phyloP scores from a whole-genome alignment of 2,797 vertebrate species.

The Sparidentex hasta region DNA sequence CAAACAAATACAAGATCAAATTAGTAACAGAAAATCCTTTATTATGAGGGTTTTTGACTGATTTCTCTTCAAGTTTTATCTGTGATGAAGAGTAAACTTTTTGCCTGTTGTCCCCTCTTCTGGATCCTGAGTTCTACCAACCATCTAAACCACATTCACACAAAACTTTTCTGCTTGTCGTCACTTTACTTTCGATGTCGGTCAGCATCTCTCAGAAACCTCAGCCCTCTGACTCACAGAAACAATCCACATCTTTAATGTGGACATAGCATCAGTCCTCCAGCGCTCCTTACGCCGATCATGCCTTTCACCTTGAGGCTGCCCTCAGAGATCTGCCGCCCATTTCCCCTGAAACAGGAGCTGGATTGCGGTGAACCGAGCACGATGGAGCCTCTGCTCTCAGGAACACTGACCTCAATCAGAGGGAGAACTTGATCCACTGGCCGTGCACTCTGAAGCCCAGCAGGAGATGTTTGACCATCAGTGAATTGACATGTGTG shows the following conservation, averaged over 20 bases:
- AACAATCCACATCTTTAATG: constrained; percentile 26
- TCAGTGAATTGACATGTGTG: constrained; percentile 22
- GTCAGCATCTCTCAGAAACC: constrained; percentile 44
- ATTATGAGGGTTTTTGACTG: background rate
- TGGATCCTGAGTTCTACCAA: background rate
- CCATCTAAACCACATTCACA: background rate
- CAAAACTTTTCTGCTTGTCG: background rate
- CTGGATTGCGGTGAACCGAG: constrained; percentile 70
- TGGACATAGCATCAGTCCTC: constrained; percentile 23
- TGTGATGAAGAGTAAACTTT: background rate
- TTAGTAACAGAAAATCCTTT: background rate
- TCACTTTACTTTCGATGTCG: constrained; percentile 5
- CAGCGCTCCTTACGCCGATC: constrained; percentile 30
- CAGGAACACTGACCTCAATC: constrained; percentile 68
- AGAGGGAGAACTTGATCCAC: constrained; percentile 80
- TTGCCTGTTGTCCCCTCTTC: background rate
- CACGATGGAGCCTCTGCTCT: constrained; percentile 60
- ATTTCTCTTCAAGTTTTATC: background rate
- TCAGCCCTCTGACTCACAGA: constrained; percentile 28
- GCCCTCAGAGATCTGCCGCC: constrained; percentile 59
- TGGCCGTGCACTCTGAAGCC: constrained; percentile 55
- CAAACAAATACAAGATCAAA: background rate
- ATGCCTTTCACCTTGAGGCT: constrained; percentile 73
- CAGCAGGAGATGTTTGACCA: constrained; percentile 48
- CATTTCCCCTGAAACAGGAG: constrained; percentile 79